These are phyloP conservation scores for Malurus leucopterus DNA, from an alignment of 2,797 vertebrate genomes.

Conservation along the genomic window DNA sequence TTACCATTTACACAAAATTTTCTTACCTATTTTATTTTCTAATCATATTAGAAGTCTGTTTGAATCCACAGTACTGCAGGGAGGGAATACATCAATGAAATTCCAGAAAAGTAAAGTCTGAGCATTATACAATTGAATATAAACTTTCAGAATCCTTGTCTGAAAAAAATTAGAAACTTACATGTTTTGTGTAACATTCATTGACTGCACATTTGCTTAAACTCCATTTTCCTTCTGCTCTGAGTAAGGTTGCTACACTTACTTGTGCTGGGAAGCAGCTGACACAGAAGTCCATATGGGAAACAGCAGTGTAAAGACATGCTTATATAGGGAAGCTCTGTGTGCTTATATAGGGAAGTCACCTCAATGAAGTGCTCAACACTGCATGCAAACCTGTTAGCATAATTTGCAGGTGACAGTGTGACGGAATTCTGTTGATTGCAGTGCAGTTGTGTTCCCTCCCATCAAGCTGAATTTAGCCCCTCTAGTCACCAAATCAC, in stretches of 20 bases:
- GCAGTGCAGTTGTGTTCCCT: background rate
- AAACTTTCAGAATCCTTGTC: background rate
- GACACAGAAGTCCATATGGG: background rate
- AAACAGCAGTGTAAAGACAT: background rate
- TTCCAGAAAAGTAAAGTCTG: background rate
- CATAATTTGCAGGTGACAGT: background rate
- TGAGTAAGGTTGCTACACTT: background rate
- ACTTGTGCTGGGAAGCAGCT: background rate
- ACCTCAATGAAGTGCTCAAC: background rate
- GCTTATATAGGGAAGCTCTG: background rate
- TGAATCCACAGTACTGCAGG: background rate
- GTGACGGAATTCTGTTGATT: constrained; percentile 15
- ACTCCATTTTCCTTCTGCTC: background rate
- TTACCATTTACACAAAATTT: background rate
- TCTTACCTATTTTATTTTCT: background rate
- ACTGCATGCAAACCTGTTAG: background rate
- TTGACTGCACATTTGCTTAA: background rate
- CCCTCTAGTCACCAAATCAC: constrained; percentile 27
- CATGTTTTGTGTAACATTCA: background rate
- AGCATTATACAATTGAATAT: background rate
- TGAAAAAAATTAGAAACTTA: background rate
- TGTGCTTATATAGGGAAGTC: background rate
- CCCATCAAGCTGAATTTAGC: constrained; percentile 37
- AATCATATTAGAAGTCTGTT: background rate
- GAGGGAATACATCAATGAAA: background rate